These are phyloP conservation scores for Drosophila saltans DNA, from an alignment of 1,140 invertebrate species.

Conservation along the genomic window DNA sequence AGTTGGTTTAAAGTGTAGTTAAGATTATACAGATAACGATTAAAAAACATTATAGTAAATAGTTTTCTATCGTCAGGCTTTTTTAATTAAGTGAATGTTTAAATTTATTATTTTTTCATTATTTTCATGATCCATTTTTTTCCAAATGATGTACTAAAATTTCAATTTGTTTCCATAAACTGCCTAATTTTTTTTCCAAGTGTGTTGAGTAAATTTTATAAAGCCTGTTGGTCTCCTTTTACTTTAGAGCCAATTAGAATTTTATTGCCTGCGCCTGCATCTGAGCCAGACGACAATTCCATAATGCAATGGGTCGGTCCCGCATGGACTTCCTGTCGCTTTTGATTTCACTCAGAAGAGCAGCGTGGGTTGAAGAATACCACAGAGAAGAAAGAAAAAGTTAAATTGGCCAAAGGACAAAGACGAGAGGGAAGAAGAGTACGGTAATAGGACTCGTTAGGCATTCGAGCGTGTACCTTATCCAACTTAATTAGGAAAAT, in stretches of 20 bases:
- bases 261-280: constrained; percentile 38
- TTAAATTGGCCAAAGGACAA: neutral
- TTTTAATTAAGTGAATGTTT: too few species aligned
- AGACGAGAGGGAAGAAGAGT: neutral
- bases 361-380: constrained; percentile 34
- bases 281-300: constrained; percentile 36
- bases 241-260: constrained; percentile 61
- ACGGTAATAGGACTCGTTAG: constrained; percentile 3
- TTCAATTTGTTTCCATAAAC: neutral
- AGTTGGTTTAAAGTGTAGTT: too few species aligned
- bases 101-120: neutral
- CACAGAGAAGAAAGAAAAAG: neutral
- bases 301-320: constrained; percentile 16
- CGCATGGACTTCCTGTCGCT: constrained; percentile 62
- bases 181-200: constrained; percentile 1
- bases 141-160: neutral
- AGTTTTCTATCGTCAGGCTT: too few species aligned
- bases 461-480: constrained; percentile 54
- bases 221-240: neutral
- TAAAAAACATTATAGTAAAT: too few species aligned
- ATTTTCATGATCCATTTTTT: too few species aligned
- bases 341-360: constrained; percentile 57
- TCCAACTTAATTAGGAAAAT: constrained; percentile 64
- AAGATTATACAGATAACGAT: too few species aligned
- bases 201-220: neutral